Evolutionary conservation across 2,888 invertebrate species (phyloP).

Genomic region (Hylaea fasciaria): DNA sequence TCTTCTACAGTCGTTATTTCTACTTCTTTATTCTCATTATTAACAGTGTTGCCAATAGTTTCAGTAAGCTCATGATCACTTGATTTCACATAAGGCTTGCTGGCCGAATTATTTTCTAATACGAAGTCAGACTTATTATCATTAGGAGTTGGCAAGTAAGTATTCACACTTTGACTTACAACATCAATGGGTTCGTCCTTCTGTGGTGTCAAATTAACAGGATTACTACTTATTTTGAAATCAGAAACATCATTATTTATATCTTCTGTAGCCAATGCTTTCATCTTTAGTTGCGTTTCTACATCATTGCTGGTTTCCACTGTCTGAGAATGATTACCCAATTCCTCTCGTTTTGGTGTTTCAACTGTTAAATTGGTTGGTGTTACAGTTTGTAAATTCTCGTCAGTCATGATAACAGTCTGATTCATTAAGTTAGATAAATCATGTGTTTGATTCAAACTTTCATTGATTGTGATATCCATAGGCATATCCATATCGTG

Average conservation of each 20-base stretch:
- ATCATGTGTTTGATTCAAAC: slow-evolving; percentile 31
- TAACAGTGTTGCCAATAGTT: slow-evolving; percentile 8
- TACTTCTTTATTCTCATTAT: slow-evolving; percentile 9
- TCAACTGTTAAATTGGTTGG: slow-evolving; percentile 40
- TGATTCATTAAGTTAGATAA: slow-evolving; percentile 51
- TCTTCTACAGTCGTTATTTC: slow-evolving; percentile 45
- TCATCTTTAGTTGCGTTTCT: not conserved
- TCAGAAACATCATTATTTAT: not conserved
- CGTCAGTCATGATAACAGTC: slow-evolving; percentile 29
- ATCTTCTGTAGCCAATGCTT: not conserved
- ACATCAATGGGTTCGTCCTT: not conserved
- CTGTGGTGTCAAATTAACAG: not conserved
- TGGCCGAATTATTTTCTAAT: not conserved
- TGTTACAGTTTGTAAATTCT: slow-evolving; percentile 6
- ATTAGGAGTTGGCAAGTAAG: not conserved
- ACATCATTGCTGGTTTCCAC: not conserved
- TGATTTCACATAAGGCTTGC: not conserved
- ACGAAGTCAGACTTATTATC: not conserved
- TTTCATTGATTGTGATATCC: slow-evolving; percentile 42
- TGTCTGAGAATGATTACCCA: not conserved
- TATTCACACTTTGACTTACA: not conserved
- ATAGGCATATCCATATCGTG: slow-evolving; percentile 28
- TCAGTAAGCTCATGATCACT: slow-evolving; percentile 4
- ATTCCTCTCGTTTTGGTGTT: slow-evolving; percentile 40
- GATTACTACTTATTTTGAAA: not conserved